These are phyloP conservation scores for Novumbra hubbsi DNA, from an alignment of 2,797 vertebrate genomes.

Conservation along the genomic window DNA sequence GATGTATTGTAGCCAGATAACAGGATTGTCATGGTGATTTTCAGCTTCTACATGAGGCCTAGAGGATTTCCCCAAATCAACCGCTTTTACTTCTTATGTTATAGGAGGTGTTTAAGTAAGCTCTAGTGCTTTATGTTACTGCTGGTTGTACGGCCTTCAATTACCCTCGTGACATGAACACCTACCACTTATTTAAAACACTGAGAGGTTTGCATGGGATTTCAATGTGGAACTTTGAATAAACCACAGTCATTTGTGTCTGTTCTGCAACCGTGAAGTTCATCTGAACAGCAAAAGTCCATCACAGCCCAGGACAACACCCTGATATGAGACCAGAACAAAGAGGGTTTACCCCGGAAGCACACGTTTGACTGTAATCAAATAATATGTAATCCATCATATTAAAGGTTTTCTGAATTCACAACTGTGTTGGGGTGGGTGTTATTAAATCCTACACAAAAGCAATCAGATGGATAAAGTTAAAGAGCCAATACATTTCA, in stretches of 20 bases:
- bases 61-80: conserved; percentile 53
- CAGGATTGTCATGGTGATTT: conserved; percentile 64
- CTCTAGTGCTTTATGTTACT: background rate
- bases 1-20: conserved; percentile 53
- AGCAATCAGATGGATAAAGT: conserved; percentile 68
- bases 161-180: conserved; percentile 38
- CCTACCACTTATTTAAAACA: conserved; percentile 65
- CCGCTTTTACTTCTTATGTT: background rate
- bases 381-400: conserved; percentile 36
- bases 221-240: conserved; percentile 75
- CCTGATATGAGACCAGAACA: background rate
- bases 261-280: conserved; percentile 69
- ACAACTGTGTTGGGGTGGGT: conserved; percentile 45
- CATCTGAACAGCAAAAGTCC: conserved; percentile 67
- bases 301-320: conserved; percentile 44
- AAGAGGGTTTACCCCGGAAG: conserved; percentile 4
- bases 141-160: background rate
- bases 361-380: conserved; percentile 5
- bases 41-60: conserved; percentile 41
- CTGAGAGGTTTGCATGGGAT: conserved; percentile 68
- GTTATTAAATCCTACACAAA: conserved; percentile 61
- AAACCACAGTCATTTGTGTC: conserved; percentile 72
- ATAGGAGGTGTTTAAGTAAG: background rate
- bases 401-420: conserved; percentile 35
- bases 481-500: conserved; percentile 49